Conservation (phyloP, 1,140 invertebrate species). For the Homarus americanus region DNA sequence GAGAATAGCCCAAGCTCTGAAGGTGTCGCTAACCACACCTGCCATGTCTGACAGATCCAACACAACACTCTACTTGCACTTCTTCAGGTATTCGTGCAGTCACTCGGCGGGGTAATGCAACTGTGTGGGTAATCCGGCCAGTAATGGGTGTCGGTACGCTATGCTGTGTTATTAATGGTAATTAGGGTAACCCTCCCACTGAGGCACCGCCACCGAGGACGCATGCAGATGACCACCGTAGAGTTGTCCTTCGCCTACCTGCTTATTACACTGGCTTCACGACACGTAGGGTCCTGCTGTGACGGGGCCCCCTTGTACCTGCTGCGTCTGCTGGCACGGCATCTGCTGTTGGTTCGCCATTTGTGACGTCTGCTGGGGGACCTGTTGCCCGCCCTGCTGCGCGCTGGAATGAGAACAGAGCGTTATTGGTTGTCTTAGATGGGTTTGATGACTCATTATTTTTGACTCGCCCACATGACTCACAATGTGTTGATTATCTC, state of each 20-base stretch:
- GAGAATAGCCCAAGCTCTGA: constrained; percentile 12
- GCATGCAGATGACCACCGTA: constrained; percentile 45
- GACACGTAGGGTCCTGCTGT: constrained; percentile 70
- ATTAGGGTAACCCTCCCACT: constrained; percentile 42
- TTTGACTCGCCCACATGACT: not conserved
- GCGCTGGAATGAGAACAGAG: constrained; percentile 53
- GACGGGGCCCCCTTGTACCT: constrained; percentile 71
- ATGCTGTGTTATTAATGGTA: constrained; percentile 47
- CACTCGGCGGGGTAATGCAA: constrained; percentile 25
- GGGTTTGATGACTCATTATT: not conserved
- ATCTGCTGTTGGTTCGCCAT: constrained; percentile 70
- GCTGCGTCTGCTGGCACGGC: constrained; percentile 69
- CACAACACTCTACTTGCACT: not conserved
- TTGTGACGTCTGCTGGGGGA: constrained; percentile 64
- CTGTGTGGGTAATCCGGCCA: constrained; percentile 37
- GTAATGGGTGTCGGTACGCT: constrained; percentile 42
- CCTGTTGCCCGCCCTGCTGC: constrained; percentile 65
- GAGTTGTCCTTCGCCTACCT: constrained; percentile 54
- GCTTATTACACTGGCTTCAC: constrained; percentile 68
- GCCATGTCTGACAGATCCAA: constrained; percentile 17
- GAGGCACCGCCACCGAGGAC: constrained; percentile 26
- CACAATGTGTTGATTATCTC: not conserved
- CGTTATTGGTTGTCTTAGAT: not conserved
- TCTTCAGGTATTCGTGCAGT: constrained; percentile 45
- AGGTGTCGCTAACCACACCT: constrained; percentile 53